Base-by-base conservation (phyloP, 2,113 vertebrate species). In the Scophthalmus maximus region DNA sequence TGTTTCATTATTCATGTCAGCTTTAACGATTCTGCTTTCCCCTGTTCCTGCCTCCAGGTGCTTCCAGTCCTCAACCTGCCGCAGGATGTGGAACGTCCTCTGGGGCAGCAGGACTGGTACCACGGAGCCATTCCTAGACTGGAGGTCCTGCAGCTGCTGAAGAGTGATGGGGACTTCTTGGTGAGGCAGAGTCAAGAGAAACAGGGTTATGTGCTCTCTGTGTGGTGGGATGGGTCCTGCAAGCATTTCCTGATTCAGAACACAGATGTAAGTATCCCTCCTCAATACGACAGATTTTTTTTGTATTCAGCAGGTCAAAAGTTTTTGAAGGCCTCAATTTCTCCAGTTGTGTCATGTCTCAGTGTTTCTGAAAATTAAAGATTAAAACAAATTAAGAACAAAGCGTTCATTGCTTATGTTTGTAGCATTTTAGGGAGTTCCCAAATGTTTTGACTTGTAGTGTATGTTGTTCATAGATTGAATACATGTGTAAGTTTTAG, bases 121-220 rank as follows among this genome's bases (percentile, higher is more conserved):
- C 98, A 99, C 0, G 98, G 98, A 5, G 97, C 95, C 78, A 92
- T 99, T 80, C 97, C 97, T 0, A 93, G 98, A 10, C 25, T 87
- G 0, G 98, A 99, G 79, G 97, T 96, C 23, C 95, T 94, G 49
- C 93, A 95, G 89, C 91, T 99, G 63, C 92, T 99, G 76, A 90
- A 76, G 8, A 90, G 87, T 2, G 89, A 82, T 0, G 98, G 98
- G 2, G 98, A 99, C 76, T 99, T 98, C 75, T 87, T 99, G 81
- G 95, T 99, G 84, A 92, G 97, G 17, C 95, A 97, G 91, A 99
- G 98, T 91, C 97, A 98, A 87, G 97, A 96, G 81, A 98, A 99
- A 70, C 95, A 95, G 74, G 96, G 97, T 70, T 94, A 94, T 0
- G 98, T 99, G 86, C 94, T 99, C 50, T 99, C 97, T 0, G 97